Evolutionary conservation across 2,888 invertebrate species (phyloP), one percentile per base, ranked within the genome.

Genomic region (Itoplectis maculator): DNA sequence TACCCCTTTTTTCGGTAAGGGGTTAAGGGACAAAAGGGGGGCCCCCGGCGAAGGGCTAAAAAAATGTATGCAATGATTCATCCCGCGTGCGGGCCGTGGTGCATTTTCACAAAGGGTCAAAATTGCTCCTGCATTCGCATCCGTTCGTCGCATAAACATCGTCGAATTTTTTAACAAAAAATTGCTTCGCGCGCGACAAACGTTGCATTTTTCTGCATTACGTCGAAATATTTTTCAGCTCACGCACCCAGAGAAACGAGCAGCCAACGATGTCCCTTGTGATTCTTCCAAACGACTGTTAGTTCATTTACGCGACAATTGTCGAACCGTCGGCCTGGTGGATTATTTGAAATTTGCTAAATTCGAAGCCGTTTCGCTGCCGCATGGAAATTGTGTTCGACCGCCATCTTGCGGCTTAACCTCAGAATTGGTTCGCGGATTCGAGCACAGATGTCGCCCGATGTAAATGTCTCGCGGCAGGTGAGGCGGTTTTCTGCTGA

Each of bases 1-100:
- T 82, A 84, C 84, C 84, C 84, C 72, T 84, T 84, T 81, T 56
- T 59, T 37, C 18, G 13, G 76, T 20, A 79, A 79, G 73, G 77
- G 70, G 72, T 76, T 76, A 72, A 81, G 73, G 70, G 47, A 35
- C 23, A 15, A 61, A 45, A 45, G 69, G 74, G 81, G 75, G 79
- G 54, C n/a, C 40, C 56, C 18, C 11, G 42, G 9, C 3, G 18
- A 37, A 37, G 59, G 59, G n/a, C 15, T 6, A 59, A 61, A 61
- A 61, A 61, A 61, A 37, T 61, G 59, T 61, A 37, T 37, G 37
- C 59, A 40, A 37, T 61, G 59, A 61, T 61, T 40, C 37, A 40
- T 61, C 18, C 8, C 6, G 13, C 59, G 18, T 18, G 37, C 15
- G 59, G 59, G 59, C n/a, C 15, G 59, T 37, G 7, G 15, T 6